phyloP scores from a whole-genome alignment of 2,113 vertebrate genomes.

The Serilophus lunatus region DNA sequence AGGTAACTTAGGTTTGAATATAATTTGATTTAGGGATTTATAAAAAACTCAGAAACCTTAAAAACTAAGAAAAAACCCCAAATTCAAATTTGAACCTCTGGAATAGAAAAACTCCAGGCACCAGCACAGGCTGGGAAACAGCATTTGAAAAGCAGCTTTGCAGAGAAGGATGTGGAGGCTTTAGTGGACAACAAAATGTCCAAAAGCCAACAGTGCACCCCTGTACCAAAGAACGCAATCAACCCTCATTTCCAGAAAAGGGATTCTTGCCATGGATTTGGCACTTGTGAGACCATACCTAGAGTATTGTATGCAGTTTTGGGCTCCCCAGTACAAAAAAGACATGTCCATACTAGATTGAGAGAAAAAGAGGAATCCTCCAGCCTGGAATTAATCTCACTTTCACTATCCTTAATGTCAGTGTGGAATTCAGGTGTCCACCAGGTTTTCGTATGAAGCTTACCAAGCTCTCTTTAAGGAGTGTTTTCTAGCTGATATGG shows the following conservation, averaged over 20 bases:
- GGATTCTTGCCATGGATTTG: not conserved
- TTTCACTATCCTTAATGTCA: not conserved
- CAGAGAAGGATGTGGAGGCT: fast-evolving
- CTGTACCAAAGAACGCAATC: not conserved
- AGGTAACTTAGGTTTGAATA: not conserved
- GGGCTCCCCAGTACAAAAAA: not conserved
- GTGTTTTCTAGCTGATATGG: not conserved
- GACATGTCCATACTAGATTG: not conserved
- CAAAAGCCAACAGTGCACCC: not conserved
- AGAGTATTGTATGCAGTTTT: not conserved
- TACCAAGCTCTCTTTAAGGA: not conserved
- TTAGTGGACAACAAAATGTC: not conserved
- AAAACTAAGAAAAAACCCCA: not conserved
- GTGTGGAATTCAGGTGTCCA: not conserved
- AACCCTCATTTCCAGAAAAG: not conserved
- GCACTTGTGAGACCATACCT: not conserved
- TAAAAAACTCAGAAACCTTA: not conserved
- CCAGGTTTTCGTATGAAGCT: not conserved
- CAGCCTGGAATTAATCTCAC: not conserved
- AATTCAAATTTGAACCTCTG: not conserved
- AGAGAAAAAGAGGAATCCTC: not conserved
- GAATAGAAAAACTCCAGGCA: not conserved
- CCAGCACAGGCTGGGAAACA: not conserved
- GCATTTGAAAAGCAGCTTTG: not conserved
- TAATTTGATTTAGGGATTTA: not conserved